Evolutionary conservation across 2,888 invertebrate genomes (phyloP).

Genomic region (Lasioglossum marginatum): DNA sequence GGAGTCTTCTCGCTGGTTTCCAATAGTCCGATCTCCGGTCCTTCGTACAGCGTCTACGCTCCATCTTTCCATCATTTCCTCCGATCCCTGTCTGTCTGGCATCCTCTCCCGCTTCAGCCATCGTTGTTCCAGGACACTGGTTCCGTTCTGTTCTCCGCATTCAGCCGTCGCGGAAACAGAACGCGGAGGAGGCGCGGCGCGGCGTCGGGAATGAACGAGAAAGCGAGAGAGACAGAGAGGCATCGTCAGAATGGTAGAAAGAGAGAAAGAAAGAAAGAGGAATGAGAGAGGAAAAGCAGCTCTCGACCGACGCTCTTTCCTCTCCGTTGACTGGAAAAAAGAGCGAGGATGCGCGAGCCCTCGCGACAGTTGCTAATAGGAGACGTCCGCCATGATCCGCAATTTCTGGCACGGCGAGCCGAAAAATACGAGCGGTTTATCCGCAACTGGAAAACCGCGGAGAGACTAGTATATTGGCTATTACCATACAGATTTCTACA

Average conservation of each 20-base stretch:
- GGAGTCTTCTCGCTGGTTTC: neutral
- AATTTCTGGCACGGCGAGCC: slow-evolving; percentile 52
- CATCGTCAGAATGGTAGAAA: no score
- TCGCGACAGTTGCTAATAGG: slow-evolving; percentile 72
- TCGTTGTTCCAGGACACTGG: slow-evolving; percentile 68
- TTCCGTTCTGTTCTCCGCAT: slow-evolving; percentile 63
- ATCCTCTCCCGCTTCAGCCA: slow-evolving; percentile 34
- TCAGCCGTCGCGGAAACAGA: slow-evolving; percentile 53
- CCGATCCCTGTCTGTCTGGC: slow-evolving; percentile 35
- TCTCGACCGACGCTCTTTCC: slow-evolving; percentile 53
- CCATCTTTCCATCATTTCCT: slow-evolving; percentile 51
- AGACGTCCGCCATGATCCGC: slow-evolving; percentile 54
- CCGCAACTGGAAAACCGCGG: neutral
- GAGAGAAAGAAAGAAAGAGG: neutral
- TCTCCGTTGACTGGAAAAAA: slow-evolving; percentile 64
- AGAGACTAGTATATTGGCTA: slow-evolving; percentile 5
- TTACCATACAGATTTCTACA: slow-evolving; percentile 44
- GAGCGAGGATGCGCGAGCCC: slow-evolving; percentile 38
- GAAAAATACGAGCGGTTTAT: slow-evolving; percentile 47
- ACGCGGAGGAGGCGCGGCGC: neutral
- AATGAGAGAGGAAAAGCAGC: slow-evolving; percentile 39
- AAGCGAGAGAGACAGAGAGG: neutral
- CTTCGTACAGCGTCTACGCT: slow-evolving; percentile 39
- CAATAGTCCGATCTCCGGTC: slow-evolving; percentile 40
- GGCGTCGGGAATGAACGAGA: neutral